Base-by-base conservation (phyloP, 2,888 invertebrate genomes). In the Branchellion lobata region DNA sequence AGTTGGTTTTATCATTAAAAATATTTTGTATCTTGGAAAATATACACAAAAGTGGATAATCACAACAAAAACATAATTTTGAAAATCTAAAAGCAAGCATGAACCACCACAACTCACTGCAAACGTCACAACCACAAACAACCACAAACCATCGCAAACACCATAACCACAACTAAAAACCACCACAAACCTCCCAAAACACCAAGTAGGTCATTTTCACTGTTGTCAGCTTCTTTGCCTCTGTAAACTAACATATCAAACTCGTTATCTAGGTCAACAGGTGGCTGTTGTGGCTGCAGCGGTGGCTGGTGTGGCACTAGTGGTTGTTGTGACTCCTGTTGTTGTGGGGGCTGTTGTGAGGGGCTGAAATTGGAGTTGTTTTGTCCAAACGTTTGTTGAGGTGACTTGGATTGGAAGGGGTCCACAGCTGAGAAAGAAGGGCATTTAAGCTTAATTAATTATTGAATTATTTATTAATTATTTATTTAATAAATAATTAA, bases 171-270 rank as follows among this genome's bases (percentile, higher is more conserved):
- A 71, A 74, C n/a, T n/a, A n/a, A 74, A 40, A 2, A 29, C 27
- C 34, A 1, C 3, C 75, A 53, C 14, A 51, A 14, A 77, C 77
- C 77, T 77, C 65, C 65, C 1, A 77, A 29, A 5, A n/a, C 36
- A 0, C 77, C 77, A 27, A 77, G 65, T n/a, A 33, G 24, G 27
- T 77, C 65, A 21, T 77, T 1, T 2, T 36, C 34, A 11, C n/a
- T 27, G 5, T 33, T 31, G 29, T 21, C 29, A 2, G 18, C 5
- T 40, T 75, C 2, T 3, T 31, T 34, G 3, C 57, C 21, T 2
- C 77, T 24, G 33, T n/a, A 31, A 29, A 61, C 34, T 11, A 77
- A 36, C 18, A 77, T 53, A 61, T 77, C 77, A 21, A 77, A 77
- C 24, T 77, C 77, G 27, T 53, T 65, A 36, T 77, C 77, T 8